A percentile compares a stretch with the other conserved stretches of the same genome.
Conservation (phyloP, 2,797 vertebrate species). For the Astyanax mexicanus region DNA sequence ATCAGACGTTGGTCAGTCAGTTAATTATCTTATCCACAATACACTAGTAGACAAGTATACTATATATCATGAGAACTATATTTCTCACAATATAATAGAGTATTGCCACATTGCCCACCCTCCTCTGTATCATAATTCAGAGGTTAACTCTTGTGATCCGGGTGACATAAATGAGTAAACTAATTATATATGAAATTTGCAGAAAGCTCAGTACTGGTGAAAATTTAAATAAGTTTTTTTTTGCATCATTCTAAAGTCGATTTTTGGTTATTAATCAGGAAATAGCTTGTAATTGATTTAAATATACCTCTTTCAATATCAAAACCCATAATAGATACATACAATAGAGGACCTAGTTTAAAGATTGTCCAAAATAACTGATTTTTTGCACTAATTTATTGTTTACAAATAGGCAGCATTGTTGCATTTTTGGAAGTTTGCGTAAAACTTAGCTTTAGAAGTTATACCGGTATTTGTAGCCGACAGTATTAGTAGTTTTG, state of each 20-base stretch:
- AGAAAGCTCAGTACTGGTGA: background rate
- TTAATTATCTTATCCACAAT: too few relatives aligned
- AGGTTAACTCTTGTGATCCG: too few relatives aligned
- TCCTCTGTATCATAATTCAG: too few relatives aligned
- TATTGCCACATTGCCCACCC: too few relatives aligned
- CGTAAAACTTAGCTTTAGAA: background rate
- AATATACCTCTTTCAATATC: background rate
- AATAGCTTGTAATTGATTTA: background rate
- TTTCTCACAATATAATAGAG: too few relatives aligned
- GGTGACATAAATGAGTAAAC: too few relatives aligned
- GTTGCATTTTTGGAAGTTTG: background rate
- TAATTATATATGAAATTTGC: too few relatives aligned
- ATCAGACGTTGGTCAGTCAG: too few relatives aligned
- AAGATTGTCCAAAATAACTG: slow-evolving; percentile 26
- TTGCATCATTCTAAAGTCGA: background rate
- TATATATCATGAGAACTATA: too few relatives aligned
- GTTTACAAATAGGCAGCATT: slow-evolving; percentile 31
- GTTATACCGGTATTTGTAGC: slow-evolving; percentile 20
- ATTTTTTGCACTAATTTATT: slow-evolving; percentile 45
- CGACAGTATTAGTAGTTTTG: slow-evolving; percentile 16
- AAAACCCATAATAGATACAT: background rate
- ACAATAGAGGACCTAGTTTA: slow-evolving; percentile 23
- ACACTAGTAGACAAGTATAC: too few relatives aligned
- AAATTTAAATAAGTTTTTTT: background rate
- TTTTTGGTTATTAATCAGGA: slow-evolving; percentile 1